Conservation (phyloP, 2,113 vertebrate genomes). For the Oceanites oceanicus region DNA sequence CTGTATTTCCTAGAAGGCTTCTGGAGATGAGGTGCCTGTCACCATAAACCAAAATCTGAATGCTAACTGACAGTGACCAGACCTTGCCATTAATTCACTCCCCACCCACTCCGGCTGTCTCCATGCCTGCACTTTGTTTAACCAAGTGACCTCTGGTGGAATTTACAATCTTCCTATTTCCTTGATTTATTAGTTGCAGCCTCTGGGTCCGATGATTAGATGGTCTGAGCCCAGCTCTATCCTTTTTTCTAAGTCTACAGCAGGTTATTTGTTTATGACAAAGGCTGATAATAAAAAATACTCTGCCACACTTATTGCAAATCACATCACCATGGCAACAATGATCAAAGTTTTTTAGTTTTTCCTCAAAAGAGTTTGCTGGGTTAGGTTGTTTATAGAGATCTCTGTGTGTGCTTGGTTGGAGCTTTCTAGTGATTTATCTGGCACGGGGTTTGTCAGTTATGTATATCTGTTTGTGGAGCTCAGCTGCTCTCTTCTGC, state of each 20-base stretch:
- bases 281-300: conserved; percentile 15
- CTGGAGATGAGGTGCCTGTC: background rate
- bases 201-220: background rate
- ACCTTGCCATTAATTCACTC: background rate
- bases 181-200: conserved; percentile 22
- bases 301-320: background rate
- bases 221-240: background rate
- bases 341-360: conserved; percentile 3
- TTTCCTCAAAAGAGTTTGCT: conserved; percentile 36
- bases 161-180: conserved; percentile 2
- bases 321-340: conserved; percentile 35
- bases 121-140: conserved; percentile 12
- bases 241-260: background rate
- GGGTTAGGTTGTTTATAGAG: background rate
- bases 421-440: background rate
- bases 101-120: background rate
- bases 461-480: background rate
- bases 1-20: background rate
- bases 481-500: background rate
- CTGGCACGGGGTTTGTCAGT: background rate
- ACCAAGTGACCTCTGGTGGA: conserved; percentile 21
- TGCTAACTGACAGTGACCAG: background rate
- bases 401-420: background rate
- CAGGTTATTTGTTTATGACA: conserved; percentile 52
- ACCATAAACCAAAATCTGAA: background rate